Evolutionary conservation across 2,113 vertebrate species (phyloP), one percentile per base, ranked within the genome.

Genomic region (Antigone vipio): DNA sequence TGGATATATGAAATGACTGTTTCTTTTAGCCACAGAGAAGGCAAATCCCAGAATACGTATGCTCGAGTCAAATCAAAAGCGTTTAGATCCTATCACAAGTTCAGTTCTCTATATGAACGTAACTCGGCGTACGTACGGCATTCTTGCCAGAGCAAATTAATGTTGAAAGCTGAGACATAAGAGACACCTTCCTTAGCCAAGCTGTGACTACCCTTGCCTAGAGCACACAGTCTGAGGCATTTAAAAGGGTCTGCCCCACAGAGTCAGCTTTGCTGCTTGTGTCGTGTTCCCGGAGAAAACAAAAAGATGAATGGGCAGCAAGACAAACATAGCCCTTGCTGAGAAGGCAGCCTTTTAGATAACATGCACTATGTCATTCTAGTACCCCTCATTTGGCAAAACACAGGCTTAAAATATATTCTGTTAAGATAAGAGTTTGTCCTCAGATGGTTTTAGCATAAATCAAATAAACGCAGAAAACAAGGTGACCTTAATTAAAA

Each of bases 131-230:
- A 92, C 4, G 32, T 32, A 66, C 21, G 34, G 64, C 32, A 71
- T 66, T 86, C 77, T 89, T 85, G 80, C 85, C 92, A 93, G 69
- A 93, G 69, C 59, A 93, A 93, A 96, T 94, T 88, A 77, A 90
- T 44, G 21, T 71, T 92, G 88, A 94, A 94, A 92, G 72, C 73
- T 68, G 72, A 95, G 79, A 84, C 60, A 55, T 32, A 40, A 94
- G 71, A 95, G 79, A 77, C 73, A 88, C 82, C 63, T 84, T 77
- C 85, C 72, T 75, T 4, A 59, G 92, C 85, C 85, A 90, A 92
- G 47, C 3, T 67, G 73, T 40, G 69, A 77, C 64, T 64, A 22
- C 38, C 52, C 88, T 83, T 80, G 93, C 78, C 74, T 79, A 73
- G 45, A 89, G 78, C 60, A 18, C 29, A 32, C 14, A 77, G 86